Evolutionary conservation across 2,113 vertebrate genomes (phyloP), one percentile per base, ranked within the genome.

Genomic region (Circaetus cinerascens): DNA sequence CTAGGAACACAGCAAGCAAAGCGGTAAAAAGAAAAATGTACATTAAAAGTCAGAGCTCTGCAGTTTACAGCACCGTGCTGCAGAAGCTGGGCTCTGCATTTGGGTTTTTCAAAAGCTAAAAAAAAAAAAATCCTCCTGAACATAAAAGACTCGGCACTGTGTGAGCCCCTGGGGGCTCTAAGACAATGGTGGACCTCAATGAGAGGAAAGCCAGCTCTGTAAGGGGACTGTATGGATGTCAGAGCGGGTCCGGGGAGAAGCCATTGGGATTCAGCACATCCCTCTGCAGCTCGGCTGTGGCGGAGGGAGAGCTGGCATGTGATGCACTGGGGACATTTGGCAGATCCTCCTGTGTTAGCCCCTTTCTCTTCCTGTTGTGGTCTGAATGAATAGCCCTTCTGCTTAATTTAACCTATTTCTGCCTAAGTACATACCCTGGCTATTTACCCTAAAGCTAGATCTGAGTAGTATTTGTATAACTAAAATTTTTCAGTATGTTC

Each of bases 371-470:
- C 45, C 83, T 84, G 53, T 86, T 88, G 75, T 80, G 75, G 19
- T 80, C 71, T 74, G 59, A 80, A 94, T 93, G 72, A 97, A 94
- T 86, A 91, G 86, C 45, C 50, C 57, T 95, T 95, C 82, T 93
- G 50, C 67, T 92, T 86, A 79, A 94, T 94, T 92, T 91, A 90
- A 90, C 83, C 93, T 84, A 36, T 67, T 96, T 92, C 86, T 88
- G 53, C 50, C 55, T 43, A 59, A 94, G 41, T 66, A 67, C 8
- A 9, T 86, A 68, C 51, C 38, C 74, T 82, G 43, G 25, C 32
- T 86, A 29, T 74, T 95, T 92, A 84, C 26, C 32, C 50, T 84
- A 81, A 74, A 77, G 15, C 41, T 84, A 71, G 38, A 83, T 80
- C 55, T 91, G 40, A 86, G 34, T 36, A 45, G 41, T 50, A 62